Evolutionary conservation across 2,888 invertebrate species (phyloP).

Genomic region (Sinohyriopsis cumingii): DNA sequence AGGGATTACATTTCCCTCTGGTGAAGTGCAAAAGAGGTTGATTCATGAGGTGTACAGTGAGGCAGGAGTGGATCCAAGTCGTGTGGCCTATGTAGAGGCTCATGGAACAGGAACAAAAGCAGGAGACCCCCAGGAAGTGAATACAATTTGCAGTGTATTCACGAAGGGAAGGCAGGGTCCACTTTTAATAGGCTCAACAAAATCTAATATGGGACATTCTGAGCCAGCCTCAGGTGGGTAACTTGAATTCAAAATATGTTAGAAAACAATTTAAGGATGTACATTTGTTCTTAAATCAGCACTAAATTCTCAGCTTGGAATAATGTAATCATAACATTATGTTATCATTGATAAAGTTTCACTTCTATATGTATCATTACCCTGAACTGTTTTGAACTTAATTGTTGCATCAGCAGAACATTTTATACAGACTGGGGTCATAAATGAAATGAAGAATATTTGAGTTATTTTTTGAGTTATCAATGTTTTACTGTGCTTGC

Average conservation of each 20-base stretch:
- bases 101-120: slow-evolving; percentile 97
- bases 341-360: no score
- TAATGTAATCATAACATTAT: no score
- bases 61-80: slow-evolving; percentile 84
- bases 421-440: no score
- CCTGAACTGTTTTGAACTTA: no score
- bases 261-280: no score
- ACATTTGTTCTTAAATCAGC: no score
- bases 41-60: slow-evolving; percentile 87
- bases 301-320: no score
- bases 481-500: no score
- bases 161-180: slow-evolving; percentile 75
- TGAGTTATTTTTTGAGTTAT: no score
- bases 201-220: slow-evolving; percentile 99
- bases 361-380: no score
- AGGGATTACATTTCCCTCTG: slow-evolving; percentile 76
- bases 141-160: slow-evolving; percentile 86
- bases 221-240: slow-evolving; percentile 81
- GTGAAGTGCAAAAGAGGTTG: slow-evolving; percentile 80
- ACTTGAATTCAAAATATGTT: not conserved
- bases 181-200: slow-evolving; percentile 93
- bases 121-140: slow-evolving; percentile 97
- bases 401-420: no score
- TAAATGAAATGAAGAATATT: no score
- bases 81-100: slow-evolving; percentile 94